Conservation (phyloP, 2,888 invertebrate species). For the Bellardia pandia region DNA sequence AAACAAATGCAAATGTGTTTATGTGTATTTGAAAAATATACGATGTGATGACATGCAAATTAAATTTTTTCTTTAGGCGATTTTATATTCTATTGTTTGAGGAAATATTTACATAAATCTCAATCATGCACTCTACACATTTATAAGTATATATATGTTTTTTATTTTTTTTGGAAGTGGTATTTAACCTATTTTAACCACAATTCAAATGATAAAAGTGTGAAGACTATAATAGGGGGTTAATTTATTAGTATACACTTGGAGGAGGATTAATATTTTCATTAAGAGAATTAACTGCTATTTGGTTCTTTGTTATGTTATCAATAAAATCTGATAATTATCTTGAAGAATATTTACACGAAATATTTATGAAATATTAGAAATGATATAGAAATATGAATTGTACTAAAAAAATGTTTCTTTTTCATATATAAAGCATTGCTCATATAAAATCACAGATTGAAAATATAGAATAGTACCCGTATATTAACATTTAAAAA, state of each 20-base stretch:
- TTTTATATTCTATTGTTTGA: constrained; percentile 45
- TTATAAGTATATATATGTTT: not conserved
- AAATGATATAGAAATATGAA: not conserved
- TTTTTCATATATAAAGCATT: too few relatives aligned
- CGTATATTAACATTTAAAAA: too few relatives aligned
- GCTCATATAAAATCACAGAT: too few relatives aligned
- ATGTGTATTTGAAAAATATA: constrained; percentile 33
- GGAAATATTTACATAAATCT: constrained; percentile 50
- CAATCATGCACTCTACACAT: not conserved
- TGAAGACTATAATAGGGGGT: not conserved
- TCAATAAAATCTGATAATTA: not conserved
- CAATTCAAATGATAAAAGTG: not conserved
- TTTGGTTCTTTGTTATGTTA: not conserved
- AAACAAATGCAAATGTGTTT: not conserved
- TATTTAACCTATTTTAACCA: not conserved
- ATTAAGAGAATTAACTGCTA: not conserved
- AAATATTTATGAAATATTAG: not conserved
- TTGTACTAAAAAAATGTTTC: too few relatives aligned
- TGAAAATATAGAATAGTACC: too few relatives aligned
- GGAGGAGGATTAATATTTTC: not conserved
- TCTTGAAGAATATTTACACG: not conserved
- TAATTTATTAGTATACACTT: not conserved
- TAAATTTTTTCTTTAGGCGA: constrained; percentile 60
- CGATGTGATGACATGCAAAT: constrained; percentile 69
- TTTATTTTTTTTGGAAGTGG: not conserved